phyloP scores from a whole-genome alignment of 2,888 invertebrate species.

The Achlya flavicornis region DNA sequence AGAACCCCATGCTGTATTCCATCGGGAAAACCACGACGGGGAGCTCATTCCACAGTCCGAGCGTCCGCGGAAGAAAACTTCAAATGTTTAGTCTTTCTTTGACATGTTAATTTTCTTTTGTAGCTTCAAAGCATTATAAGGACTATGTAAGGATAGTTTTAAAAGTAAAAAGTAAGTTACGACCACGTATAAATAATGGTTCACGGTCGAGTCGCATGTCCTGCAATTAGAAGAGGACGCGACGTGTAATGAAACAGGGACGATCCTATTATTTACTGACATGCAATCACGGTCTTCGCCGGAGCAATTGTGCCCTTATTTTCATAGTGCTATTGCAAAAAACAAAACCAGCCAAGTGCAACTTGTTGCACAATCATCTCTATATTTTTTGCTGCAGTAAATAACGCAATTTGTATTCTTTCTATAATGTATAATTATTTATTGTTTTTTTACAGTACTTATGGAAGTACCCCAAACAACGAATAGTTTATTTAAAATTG shows the following conservation, averaged over 20 bases:
- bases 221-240: slow-evolving; percentile 48
- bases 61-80: too few species aligned
- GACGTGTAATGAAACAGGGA: slow-evolving; percentile 36
- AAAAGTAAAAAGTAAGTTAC: slow-evolving; percentile 34
- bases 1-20: too few species aligned
- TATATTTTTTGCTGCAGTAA: too few species aligned
- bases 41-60: too few species aligned
- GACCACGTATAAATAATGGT: slow-evolving; percentile 41
- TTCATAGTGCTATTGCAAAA: slow-evolving; percentile 33
- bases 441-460: too few species aligned
- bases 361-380: not conserved
- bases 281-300: slow-evolving; percentile 37
- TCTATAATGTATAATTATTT: too few species aligned
- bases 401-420: too few species aligned
- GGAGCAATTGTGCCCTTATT: slow-evolving; percentile 33
- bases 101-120: not conserved
- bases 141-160: slow-evolving; percentile 16
- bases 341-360: not conserved
- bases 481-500: too few species aligned
- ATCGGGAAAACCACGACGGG: too few species aligned
- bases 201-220: slow-evolving; percentile 39
- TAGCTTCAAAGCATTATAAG: not conserved
- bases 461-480: too few species aligned
- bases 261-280: slow-evolving; percentile 40
- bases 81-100: not conserved